A percentile compares a stretch with the other conserved stretches of the same genome.
These are phyloP conservation scores for Syndactyla subalaris DNA, from an alignment of 2,797 vertebrate species.

Conservation along the genomic window DNA sequence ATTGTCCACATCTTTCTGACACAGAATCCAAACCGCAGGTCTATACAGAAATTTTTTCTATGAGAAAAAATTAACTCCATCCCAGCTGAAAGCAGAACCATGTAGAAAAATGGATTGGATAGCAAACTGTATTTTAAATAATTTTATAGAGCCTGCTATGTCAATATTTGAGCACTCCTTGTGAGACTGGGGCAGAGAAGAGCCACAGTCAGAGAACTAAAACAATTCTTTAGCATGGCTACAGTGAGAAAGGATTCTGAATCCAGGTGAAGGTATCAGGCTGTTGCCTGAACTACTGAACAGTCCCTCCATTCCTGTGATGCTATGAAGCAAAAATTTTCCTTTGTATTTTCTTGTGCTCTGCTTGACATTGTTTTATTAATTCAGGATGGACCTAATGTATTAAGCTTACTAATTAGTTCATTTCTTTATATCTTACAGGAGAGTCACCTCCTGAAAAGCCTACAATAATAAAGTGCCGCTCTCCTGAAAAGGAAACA, in stretches of 20 bases:
- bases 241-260: neutral
- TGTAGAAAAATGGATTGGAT: neutral
- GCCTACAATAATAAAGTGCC: slow-evolving; percentile 84
- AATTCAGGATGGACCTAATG: neutral
- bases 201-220: neutral
- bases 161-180: neutral
- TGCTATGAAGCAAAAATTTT: neutral
- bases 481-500: slow-evolving; percentile 95
- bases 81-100: neutral
- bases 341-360: neutral
- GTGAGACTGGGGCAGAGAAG: neutral
- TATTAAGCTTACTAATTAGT: neutral
- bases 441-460: slow-evolving; percentile 81
- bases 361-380: neutral
- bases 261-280: neutral
- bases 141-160: neutral
- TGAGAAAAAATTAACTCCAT: neutral
- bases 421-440: slow-evolving; percentile 44
- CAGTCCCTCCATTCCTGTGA: neutral
- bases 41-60: neutral
- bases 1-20: neutral
- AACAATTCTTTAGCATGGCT: neutral
- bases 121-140: neutral
- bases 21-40: neutral
- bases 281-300: neutral